Evolutionary conservation across 2,113 vertebrate genomes (phyloP).

Genomic region (Himantopus leucocephalus): DNA sequence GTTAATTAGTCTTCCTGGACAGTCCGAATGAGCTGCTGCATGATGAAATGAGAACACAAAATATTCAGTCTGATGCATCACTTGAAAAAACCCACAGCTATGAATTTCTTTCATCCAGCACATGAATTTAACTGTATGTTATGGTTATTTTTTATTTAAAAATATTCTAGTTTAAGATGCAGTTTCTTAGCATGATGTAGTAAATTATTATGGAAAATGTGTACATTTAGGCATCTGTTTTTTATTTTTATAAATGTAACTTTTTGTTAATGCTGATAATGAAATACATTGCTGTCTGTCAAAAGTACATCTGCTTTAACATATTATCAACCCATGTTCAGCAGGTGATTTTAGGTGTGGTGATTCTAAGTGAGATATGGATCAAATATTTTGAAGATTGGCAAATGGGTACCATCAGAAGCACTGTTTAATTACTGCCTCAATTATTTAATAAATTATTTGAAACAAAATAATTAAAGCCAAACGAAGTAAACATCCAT

Average conservation of each 20-base stretch:
- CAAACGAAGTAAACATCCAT: neutral
- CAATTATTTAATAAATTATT: neutral
- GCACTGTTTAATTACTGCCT: neutral
- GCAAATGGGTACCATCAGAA: neutral
- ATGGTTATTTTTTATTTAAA: neutral
- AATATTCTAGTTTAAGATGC: neutral
- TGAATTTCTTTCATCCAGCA: neutral
- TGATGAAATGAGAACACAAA: conserved; percentile 3
- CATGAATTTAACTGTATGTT: neutral
- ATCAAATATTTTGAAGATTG: neutral
- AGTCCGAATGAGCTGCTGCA: neutral
- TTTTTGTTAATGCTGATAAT: neutral
- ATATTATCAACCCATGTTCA: neutral
- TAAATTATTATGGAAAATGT: neutral
- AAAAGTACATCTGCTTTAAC: neutral
- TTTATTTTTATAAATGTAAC: neutral
- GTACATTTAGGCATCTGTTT: neutral
- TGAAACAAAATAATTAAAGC: neutral
- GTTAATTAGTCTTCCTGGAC: conserved; percentile 47
- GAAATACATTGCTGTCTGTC: neutral
- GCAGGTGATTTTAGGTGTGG: neutral
- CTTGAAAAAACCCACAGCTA: neutral
- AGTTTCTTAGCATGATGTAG: neutral
- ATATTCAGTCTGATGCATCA: neutral
- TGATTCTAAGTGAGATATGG: neutral